Conservation (phyloP, 2,113 vertebrate genomes). For the Mormyrus iriodes region DNA sequence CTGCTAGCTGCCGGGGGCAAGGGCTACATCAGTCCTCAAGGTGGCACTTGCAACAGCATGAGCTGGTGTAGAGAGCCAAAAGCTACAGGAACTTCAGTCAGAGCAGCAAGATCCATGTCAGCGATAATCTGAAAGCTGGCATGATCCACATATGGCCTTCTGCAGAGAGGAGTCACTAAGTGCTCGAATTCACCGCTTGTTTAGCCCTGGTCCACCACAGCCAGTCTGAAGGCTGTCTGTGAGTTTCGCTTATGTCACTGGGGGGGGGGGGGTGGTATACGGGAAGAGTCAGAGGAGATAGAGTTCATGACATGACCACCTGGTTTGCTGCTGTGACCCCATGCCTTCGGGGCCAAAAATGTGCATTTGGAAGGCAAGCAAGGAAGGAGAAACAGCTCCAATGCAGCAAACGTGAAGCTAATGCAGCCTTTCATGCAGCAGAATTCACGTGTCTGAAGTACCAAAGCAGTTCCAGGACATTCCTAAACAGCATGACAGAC, state of each 20-base stretch:
- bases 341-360: too few species aligned
- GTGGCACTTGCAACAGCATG: neutral
- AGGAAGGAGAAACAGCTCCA: neutral
- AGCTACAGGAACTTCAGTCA: neutral
- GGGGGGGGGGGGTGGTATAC: neutral
- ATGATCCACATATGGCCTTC: neutral
- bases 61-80: neutral
- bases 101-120: neutral
- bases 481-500: neutral
- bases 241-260: neutral
- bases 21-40: neutral
- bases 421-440: neutral
- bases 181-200: neutral
- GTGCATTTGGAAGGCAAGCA: neutral
- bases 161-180: neutral
- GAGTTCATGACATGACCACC: neutral
- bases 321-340: neutral
- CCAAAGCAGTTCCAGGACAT: neutral
- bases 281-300: neutral
- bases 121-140: neutral
- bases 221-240: neutral
- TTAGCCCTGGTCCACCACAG: neutral
- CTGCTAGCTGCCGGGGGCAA: neutral
- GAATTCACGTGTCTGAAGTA: neutral
- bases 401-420: neutral